These are phyloP conservation scores for Lophotis ruficrista DNA, from an alignment of 2,113 vertebrate genomes.

Conservation along the genomic window DNA sequence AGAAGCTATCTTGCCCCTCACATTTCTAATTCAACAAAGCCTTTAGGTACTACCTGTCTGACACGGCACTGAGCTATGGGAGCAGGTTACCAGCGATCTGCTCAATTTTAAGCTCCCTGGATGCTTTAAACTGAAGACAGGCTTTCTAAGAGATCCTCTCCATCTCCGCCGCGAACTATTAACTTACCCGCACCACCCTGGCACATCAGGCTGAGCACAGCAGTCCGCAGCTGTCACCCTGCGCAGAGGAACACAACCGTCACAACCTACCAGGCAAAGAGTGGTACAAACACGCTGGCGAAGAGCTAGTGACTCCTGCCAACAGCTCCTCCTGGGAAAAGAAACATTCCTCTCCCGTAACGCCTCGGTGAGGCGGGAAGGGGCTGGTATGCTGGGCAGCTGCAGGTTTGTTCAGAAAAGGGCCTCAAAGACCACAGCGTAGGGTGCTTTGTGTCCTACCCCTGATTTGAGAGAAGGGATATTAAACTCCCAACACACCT, in stretches of 20 bases:
- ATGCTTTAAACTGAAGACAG: not conserved
- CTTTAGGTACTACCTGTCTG: not conserved
- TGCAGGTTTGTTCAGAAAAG: not conserved
- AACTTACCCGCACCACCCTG: not conserved
- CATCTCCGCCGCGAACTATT: not conserved
- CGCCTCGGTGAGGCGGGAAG: not conserved
- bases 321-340: not conserved
- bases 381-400: not conserved
- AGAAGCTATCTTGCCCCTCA: not conserved
- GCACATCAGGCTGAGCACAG: not conserved
- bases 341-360: not conserved
- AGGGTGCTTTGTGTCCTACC: not conserved
- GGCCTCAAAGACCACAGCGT: not conserved
- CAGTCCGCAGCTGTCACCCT: not conserved
- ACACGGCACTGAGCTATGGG: rapidly evolving
- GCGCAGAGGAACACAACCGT: not conserved
- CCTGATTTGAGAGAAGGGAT: not conserved
- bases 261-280: not conserved
- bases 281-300: not conserved
- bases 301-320: not conserved
- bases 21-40: not conserved
- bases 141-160: not conserved
- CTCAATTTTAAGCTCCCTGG: not conserved
- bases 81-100: not conserved
- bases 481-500: not conserved